A percentile compares a stretch with the other conserved stretches of the same genome.
Evolutionary conservation across 2,113 vertebrate genomes (phyloP).

Genomic region (Electrona antarctica): DNA sequence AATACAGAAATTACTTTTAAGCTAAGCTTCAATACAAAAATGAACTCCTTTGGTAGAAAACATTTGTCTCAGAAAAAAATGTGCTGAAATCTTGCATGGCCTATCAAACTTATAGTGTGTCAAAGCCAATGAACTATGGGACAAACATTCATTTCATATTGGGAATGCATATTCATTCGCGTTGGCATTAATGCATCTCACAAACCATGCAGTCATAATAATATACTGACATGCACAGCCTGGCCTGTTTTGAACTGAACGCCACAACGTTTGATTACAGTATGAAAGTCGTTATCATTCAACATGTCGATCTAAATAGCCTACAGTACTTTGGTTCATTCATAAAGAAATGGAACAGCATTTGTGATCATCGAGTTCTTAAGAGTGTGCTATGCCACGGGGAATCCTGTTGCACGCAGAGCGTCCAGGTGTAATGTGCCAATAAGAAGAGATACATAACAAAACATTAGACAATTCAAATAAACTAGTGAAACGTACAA

Average conservation of each 20-base stretch:
- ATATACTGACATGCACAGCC: constrained; percentile 35
- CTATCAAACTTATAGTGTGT: constrained; percentile 29
- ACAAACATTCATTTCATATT: constrained; percentile 51
- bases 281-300: constrained; percentile 65
- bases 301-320: constrained; percentile 56
- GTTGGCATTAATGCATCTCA: constrained; percentile 28
- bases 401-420: constrained; percentile 8
- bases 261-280: constrained; percentile 48
- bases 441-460: constrained; percentile 30
- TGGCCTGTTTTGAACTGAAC: constrained; percentile 30
- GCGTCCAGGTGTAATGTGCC: constrained; percentile 51
- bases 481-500: constrained; percentile 23
- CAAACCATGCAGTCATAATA: constrained; percentile 2
- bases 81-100: constrained; percentile 49
- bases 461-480: constrained; percentile 23
- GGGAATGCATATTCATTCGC: constrained; percentile 47
- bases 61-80: constrained; percentile 45
- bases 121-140: constrained; percentile 22
- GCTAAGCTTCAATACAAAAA: constrained; percentile 59
- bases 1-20: constrained; percentile 43
- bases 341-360: neutral
- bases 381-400: constrained; percentile 11
- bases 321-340: constrained; percentile 70
- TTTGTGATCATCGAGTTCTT: constrained; percentile 37
- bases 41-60: constrained; percentile 76